Conservation (phyloP, 2,113 vertebrate genomes). For the Eulacestoma nigropectus region DNA sequence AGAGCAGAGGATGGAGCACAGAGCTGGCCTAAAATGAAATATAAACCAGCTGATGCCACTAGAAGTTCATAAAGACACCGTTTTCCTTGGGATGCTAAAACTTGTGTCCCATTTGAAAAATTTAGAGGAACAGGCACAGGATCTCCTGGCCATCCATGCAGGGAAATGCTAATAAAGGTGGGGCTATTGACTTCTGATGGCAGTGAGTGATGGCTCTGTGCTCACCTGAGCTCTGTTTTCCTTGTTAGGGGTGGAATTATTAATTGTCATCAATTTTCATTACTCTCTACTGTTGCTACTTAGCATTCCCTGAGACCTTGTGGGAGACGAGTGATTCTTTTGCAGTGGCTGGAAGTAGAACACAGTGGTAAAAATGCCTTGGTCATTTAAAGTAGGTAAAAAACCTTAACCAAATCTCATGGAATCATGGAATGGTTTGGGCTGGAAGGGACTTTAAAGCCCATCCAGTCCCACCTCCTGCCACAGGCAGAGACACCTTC, state of each 20-base stretch:
- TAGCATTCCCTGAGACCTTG: background rate
- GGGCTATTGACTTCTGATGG: background rate
- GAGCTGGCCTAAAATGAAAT: background rate
- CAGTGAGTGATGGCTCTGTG: background rate
- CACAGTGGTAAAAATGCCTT: background rate
- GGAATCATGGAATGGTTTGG: background rate
- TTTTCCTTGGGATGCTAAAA: background rate
- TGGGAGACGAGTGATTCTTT: background rate
- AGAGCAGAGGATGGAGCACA: background rate
- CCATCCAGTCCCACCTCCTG: accelerated
- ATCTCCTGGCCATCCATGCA: background rate
- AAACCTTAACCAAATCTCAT: background rate
- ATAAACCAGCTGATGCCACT: background rate
- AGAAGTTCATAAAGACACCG: accelerated
- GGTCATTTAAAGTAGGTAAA: background rate
- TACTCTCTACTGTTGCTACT: background rate
- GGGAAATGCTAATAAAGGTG: background rate
- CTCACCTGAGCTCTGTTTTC: background rate
- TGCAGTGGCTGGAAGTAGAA: background rate
- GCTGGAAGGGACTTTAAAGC: background rate
- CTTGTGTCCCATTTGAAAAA: background rate
- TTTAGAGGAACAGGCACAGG: background rate
- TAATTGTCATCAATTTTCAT: background rate
- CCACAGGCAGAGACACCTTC: background rate
- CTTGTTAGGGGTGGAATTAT: background rate